These are phyloP conservation scores for Danaus plexippus DNA, from an alignment of 1,140 invertebrate genomes.

Conservation along the genomic window DNA sequence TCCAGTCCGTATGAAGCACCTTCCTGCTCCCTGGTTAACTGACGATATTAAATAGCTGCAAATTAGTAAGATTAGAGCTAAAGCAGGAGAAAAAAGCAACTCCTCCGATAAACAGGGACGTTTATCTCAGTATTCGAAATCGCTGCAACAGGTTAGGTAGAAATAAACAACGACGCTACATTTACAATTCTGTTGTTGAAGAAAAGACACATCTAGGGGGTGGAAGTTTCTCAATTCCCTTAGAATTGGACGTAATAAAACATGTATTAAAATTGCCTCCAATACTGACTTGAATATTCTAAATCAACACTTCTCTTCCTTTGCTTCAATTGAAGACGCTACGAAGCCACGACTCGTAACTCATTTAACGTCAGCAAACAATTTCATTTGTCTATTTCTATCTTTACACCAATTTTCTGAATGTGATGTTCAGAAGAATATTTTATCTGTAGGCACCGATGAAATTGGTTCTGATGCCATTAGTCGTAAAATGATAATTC, in stretches of 20 bases:
- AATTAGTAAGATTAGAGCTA: constrained; percentile 3
- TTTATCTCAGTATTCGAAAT: constrained; percentile 4
- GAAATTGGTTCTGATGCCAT: no score
- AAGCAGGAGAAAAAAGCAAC: constrained; percentile 1
- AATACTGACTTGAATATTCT: not conserved
- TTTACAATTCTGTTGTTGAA: not conserved
- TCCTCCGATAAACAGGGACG: not conserved
- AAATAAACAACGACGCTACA: no score
- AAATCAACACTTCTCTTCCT: not conserved
- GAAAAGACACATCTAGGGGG: not conserved
- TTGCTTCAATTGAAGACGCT: not conserved
- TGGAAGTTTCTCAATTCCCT: not conserved
- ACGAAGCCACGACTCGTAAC: no score
- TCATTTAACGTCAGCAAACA: no score
- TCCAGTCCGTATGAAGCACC: constrained; percentile 9
- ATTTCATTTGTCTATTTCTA: no score
- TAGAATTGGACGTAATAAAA: not conserved
- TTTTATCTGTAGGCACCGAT: no score
- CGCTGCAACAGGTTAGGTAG: not conserved
- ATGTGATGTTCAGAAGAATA: no score
- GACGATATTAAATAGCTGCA: constrained; percentile 7
- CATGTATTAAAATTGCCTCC: not conserved
- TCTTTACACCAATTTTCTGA: no score
- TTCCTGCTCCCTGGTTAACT: constrained; percentile 12
- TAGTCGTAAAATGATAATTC: no score